Percentiles rank a stretch among this genome's conserved stretches.
These are phyloP conservation scores for Phenganax subtilis DNA, from an alignment of 92 coral and sea anemone species.

Conservation along the genomic window DNA sequence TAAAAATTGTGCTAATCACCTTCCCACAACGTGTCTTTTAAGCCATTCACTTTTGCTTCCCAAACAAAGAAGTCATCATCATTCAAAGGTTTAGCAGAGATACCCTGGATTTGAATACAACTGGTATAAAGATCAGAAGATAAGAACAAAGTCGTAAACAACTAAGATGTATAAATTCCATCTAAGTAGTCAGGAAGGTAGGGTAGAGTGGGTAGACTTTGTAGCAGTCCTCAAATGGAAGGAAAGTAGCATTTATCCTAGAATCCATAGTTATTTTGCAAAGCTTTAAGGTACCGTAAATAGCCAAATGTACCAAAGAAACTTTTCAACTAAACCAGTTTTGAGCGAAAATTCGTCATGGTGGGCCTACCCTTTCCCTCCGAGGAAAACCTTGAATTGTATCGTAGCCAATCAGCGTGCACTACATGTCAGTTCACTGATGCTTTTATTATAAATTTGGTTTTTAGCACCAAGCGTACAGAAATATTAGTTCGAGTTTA, in stretches of 20 bases:
- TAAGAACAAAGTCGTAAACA: no score
- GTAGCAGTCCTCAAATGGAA: no score
- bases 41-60: conserved; percentile 86
- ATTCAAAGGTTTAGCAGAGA: conserved; percentile 67
- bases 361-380: background rate
- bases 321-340: no score
- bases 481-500: no score
- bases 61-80: conserved; percentile 83
- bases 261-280: no score
- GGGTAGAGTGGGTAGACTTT: no score
- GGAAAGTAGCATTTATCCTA: no score
- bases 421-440: background rate
- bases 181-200: no score
- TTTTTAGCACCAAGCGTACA: background rate
- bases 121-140: background rate
- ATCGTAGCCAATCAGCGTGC: background rate
- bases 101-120: conserved; percentile 53
- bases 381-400: background rate
- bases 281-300: no score
- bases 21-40: conserved; percentile 95
- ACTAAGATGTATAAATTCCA: no score
- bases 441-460: background rate
- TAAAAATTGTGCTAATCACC: conserved; percentile 41
- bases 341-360: no score
- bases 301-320: no score